These are phyloP conservation scores for Drosophila orosa DNA, from an alignment of 1,140 invertebrate species.

Conservation along the genomic window DNA sequence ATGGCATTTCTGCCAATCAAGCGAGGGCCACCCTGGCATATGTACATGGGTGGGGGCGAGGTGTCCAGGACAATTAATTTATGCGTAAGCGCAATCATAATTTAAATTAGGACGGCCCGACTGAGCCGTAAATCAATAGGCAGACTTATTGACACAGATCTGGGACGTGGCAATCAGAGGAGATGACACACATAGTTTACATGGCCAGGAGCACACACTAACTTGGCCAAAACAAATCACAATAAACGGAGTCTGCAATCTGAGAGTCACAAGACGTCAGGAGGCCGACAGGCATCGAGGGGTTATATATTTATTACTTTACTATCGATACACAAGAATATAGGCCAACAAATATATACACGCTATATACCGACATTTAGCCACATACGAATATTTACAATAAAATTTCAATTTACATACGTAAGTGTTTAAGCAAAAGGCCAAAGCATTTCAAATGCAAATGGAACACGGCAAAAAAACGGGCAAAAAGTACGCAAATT, in stretches of 20 bases:
- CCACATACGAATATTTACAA: constrained; percentile 57
- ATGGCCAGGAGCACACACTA: constrained; percentile 37
- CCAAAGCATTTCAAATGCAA: constrained; percentile 74
- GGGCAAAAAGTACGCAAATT: constrained; percentile 35
- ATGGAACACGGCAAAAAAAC: constrained; percentile 34
- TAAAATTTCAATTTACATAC: constrained; percentile 72
- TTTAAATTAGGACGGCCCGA: constrained; percentile 32
- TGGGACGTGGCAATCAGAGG: constrained; percentile 9
- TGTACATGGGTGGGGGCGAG: constrained; percentile 9
- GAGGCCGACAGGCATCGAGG: constrained; percentile 17
- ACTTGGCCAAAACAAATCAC: constrained; percentile 49
- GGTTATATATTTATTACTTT: constrained; percentile 61
- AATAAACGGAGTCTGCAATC: constrained; percentile 13
- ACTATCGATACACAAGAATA: constrained; percentile 53
- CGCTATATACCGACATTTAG: constrained; percentile 53
- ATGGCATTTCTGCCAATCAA: constrained; percentile 25
- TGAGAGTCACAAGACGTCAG: constrained; percentile 1
- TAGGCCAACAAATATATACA: constrained; percentile 26
- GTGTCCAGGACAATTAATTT: constrained; percentile 38
- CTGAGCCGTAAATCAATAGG: constrained; percentile 41
- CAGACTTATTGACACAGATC: constrained; percentile 36
- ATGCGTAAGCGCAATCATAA: constrained; percentile 49
- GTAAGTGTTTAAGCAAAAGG: constrained; percentile 76
- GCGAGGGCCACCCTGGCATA: constrained; percentile 23
- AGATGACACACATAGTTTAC: constrained; percentile 32